Conservation (phyloP, 2,797 vertebrate species). For the Monodelphis domestica region DNA sequence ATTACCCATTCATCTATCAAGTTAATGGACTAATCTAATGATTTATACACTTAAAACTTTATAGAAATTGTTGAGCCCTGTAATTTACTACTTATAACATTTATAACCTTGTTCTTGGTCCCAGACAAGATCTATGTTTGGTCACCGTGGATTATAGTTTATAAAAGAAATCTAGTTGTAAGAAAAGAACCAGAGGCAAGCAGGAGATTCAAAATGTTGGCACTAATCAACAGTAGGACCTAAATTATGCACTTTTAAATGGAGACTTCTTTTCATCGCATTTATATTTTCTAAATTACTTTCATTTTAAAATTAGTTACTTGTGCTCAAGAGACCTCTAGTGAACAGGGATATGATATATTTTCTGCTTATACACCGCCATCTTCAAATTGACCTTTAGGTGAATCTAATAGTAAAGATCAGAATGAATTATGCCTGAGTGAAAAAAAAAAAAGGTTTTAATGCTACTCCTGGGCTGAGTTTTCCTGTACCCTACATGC, state of each 20-base stretch:
- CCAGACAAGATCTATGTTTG: slow-evolving; percentile 50
- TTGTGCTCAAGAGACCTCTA: slow-evolving; percentile 31
- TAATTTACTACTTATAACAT: slow-evolving; percentile 67
- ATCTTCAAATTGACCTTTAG: slow-evolving; percentile 64
- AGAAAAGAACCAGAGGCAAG: not conserved
- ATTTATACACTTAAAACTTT: slow-evolving; percentile 66
- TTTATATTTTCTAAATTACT: slow-evolving; percentile 68
- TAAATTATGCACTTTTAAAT: slow-evolving; percentile 68
- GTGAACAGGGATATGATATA: slow-evolving; percentile 38
- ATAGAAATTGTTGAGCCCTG: slow-evolving; percentile 67
- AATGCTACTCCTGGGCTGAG: slow-evolving; percentile 40
- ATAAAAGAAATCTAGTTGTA: slow-evolving; percentile 57
- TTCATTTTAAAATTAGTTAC: slow-evolving; percentile 68
- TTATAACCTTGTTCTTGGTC: slow-evolving; percentile 70
- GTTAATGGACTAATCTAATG: slow-evolving; percentile 65
- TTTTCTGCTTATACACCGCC: slow-evolving; percentile 48
- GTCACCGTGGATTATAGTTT: slow-evolving; percentile 30
- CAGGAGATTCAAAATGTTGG: slow-evolving; percentile 57
- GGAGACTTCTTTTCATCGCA: slow-evolving; percentile 63
- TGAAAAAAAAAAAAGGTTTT: slow-evolving; percentile 56
- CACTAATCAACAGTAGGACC: slow-evolving; percentile 57
- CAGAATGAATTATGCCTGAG: slow-evolving; percentile 67
- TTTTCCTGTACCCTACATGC: slow-evolving; percentile 50
- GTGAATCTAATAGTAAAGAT: slow-evolving; percentile 69
- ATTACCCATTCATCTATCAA: slow-evolving; percentile 62